Conservation (phyloP, 2,888 invertebrate species). For the Hirtodrosophila duncani region DNA sequence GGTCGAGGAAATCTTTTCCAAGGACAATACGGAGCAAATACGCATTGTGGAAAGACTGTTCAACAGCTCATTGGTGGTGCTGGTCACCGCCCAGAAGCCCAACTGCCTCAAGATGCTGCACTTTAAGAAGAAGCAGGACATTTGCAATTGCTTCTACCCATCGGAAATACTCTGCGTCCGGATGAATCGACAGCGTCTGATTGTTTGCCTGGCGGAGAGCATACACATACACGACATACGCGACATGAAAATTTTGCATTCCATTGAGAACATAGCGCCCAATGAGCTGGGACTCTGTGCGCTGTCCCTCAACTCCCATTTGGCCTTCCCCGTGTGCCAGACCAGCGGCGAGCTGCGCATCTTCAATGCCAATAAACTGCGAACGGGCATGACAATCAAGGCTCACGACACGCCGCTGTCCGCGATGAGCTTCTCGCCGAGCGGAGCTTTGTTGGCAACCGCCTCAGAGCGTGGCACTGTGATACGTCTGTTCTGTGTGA, state of each 20-base stretch:
- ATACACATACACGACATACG: conserved; percentile 78
- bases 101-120: conserved; percentile 78
- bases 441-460: conserved; percentile 76
- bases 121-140: conserved; percentile 78
- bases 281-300: conserved; percentile 76
- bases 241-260: conserved; percentile 78
- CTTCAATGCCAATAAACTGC: conserved; percentile 75
- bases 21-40: conserved; percentile 76
- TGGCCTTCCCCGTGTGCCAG: conserved; percentile 76
- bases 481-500: conserved; percentile 78
- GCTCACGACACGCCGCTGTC: conserved; percentile 77
- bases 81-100: conserved; percentile 76
- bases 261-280: conserved; percentile 75
- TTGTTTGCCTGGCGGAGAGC: conserved; percentile 76
- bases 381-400: conserved; percentile 72
- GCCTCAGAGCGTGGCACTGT: conserved; percentile 78
- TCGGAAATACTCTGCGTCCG: conserved; percentile 76
- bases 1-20: conserved; percentile 77
- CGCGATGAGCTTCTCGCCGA: conserved; percentile 76
- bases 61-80: conserved; percentile 76
- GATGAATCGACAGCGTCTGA: conserved; percentile 76
- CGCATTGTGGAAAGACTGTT: conserved; percentile 77
- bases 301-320: conserved; percentile 75
- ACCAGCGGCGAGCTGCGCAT: conserved; percentile 76
- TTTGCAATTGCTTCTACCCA: conserved; percentile 78